Percentiles rank a stretch among this genome's conserved stretches.
These are phyloP conservation scores for Ectemnius cavifrons DNA, from an alignment of 2,888 invertebrate species.

Conservation along the genomic window DNA sequence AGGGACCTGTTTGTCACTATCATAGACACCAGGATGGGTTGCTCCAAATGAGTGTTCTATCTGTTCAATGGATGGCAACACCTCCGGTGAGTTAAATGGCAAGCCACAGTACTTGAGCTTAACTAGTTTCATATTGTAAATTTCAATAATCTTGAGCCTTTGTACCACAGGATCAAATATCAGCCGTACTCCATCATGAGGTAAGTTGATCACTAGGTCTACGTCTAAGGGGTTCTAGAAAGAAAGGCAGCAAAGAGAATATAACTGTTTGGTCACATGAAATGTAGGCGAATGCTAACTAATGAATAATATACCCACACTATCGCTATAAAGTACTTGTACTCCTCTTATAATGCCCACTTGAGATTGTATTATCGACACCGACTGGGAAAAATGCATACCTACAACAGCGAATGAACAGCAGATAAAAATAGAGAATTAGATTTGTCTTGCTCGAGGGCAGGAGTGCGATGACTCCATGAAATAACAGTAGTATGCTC, in stretches of 20 bases:
- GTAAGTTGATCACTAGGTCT: slow-evolving; percentile 97
- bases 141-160: slow-evolving; percentile 97
- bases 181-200: slow-evolving; percentile 96
- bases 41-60: slow-evolving; percentile 99
- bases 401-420: slow-evolving; percentile 81
- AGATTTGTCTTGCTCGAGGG: background rate
- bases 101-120: slow-evolving; percentile 96
- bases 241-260: background rate
- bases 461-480: too few species aligned
- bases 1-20: slow-evolving; percentile 90
- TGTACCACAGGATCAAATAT: slow-evolving; percentile 98
- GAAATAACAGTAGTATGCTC: too few species aligned
- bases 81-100: slow-evolving; percentile 94
- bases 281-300: too few species aligned
- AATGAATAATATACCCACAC: slow-evolving; percentile 82
- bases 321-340: slow-evolving; percentile 97
- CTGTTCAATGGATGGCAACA: slow-evolving; percentile 97
- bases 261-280: background rate
- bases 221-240: slow-evolving; percentile 94
- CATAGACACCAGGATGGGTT: slow-evolving; percentile 98
- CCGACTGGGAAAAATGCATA: slow-evolving; percentile 99
- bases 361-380: slow-evolving; percentile 97
- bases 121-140: slow-evolving; percentile 97
- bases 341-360: slow-evolving; percentile 96
- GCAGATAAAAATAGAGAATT: background rate